Evolutionary conservation across 1,140 invertebrate genomes (phyloP), one percentile per base, ranked within the genome.

Genomic region (Nomia melanderi): DNA sequence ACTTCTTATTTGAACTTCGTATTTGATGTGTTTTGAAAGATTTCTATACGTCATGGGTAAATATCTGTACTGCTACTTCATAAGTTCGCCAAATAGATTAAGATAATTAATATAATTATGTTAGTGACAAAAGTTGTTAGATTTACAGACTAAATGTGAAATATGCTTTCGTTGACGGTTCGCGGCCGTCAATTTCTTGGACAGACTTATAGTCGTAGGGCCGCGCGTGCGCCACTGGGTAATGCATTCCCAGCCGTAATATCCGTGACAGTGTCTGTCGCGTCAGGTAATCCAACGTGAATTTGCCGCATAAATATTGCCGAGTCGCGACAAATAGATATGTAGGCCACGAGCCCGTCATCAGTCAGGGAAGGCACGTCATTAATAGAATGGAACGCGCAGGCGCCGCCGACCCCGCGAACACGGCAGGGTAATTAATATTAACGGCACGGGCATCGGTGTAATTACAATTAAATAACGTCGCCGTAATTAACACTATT

Each of bases 391-490:
- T 75, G 77, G 83, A 82, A 88, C 73, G 66, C 78, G 77, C 82
- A 79, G 9, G 25, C 17, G 31, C 11, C 85, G 82, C 14, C 12
- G 1, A n/a, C 33, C 25, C 29, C 9, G 20, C 27, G 54, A 85
- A 88, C 78, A 39, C 27, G 23, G 67, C 20, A 0, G 17, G 53
- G 56, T 89, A 89, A 89, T 89, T 88, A 88, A 87, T 89, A 89
- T 89, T 89, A 88, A 89, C 82, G 84, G 73, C 62, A 78, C 79
- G 67, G 79, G 77, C 83, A 84, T 86, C 81, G 78, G 74, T 66
- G 83, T 88, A 89, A 89, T 89, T 87, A 86, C 84, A 87, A 87
- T 89, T 88, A 88, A 86, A 88, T 87, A 86, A 88, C 85, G 81
- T 87, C 82, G 56, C 71, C 83, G 85, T 88, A 87, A 89, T 89